phyloP scores from a whole-genome alignment of 2,113 vertebrate species.

The Brachirus orientalis region DNA sequence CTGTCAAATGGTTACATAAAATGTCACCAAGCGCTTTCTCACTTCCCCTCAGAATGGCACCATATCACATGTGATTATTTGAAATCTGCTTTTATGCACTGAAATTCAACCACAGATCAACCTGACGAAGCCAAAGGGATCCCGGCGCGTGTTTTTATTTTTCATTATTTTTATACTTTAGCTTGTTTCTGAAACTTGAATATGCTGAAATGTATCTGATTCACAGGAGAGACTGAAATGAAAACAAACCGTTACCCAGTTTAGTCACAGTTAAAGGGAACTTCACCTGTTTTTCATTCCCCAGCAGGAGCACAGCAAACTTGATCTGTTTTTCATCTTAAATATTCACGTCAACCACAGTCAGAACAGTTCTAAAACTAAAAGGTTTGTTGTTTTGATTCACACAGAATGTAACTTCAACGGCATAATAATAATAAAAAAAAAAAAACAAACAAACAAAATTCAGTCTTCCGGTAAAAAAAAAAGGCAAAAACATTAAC shows the following conservation, averaged over 20 bases:
- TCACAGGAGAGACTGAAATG: constrained; percentile 36
- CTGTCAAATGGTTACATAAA: constrained; percentile 25
- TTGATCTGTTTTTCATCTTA: constrained; percentile 12
- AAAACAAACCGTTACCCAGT: constrained; percentile 31
- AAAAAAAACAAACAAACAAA: constrained; percentile 3
- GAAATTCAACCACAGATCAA: too few species aligned
- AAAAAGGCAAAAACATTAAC: constrained; percentile 56
- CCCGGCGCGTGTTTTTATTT: too few species aligned
- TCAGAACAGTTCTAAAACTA: constrained; percentile 44
- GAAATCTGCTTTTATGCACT: too few species aligned
- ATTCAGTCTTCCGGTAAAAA: constrained; percentile 62
- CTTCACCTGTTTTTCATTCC: constrained; percentile 26
- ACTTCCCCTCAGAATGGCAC: constrained; percentile 57
- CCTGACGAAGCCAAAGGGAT: constrained; percentile 9
- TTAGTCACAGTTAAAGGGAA: constrained; percentile 57
- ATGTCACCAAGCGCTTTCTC: constrained; percentile 26
- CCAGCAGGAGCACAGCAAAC: constrained; percentile 55
- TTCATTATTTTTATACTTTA: too few species aligned
- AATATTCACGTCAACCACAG: constrained; percentile 59
- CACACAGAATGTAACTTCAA: constrained; percentile 59
- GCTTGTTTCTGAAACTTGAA: constrained; percentile 43
- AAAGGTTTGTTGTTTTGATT: constrained; percentile 41
- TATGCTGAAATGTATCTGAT: constrained; percentile 48
- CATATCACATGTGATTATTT: background rate
- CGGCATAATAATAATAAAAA: constrained; percentile 11